These are phyloP conservation scores for Origma solitaria DNA, from an alignment of 2,113 vertebrate genomes.

Conservation along the genomic window DNA sequence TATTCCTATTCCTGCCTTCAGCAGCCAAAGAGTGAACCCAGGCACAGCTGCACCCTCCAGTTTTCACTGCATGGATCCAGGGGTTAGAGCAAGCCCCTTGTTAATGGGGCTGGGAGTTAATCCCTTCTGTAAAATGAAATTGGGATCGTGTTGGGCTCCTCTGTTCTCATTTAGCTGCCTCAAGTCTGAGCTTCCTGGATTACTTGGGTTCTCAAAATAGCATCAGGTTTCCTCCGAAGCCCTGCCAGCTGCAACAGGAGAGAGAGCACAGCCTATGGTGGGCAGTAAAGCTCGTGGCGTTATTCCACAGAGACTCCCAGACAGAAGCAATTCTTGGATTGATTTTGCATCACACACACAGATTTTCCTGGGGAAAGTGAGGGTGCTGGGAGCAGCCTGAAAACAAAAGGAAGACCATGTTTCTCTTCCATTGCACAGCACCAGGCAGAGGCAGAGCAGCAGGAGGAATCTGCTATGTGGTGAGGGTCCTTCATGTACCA, in stretches of 20 bases:
- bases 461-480: background rate
- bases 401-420: background rate
- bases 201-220: background rate
- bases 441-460: background rate
- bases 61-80: background rate
- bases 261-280: background rate
- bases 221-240: background rate
- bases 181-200: background rate
- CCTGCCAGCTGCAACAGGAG: background rate
- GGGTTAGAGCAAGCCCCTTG: background rate
- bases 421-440: background rate
- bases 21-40: background rate
- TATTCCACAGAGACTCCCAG: background rate
- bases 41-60: accelerated
- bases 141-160: accelerated
- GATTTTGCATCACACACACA: background rate
- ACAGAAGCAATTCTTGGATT: background rate
- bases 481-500: background rate
- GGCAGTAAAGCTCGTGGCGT: accelerated
- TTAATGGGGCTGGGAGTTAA: background rate
- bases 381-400: background rate
- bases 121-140: background rate
- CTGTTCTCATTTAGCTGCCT: background rate
- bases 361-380: background rate
- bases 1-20: background rate